Percentiles rank a stretch among this genome's conserved stretches.
phyloP scores from a whole-genome alignment of 2,888 invertebrate species.

The Xestia sexstrigata region DNA sequence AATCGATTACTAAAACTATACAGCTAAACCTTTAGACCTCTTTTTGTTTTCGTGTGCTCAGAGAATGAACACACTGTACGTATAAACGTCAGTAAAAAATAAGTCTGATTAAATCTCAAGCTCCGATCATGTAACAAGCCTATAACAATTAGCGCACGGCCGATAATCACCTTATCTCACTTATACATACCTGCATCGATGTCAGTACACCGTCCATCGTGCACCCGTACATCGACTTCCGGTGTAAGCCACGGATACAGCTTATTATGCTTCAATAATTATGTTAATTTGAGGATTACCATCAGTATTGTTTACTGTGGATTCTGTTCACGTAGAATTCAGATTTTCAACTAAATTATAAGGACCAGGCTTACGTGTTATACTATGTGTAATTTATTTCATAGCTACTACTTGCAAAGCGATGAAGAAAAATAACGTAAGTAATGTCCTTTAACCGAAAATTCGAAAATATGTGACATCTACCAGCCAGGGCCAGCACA shows the following conservation, averaged over 20 bases:
- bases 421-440: background rate
- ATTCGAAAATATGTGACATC: background rate
- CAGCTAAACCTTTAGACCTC: too few relatives aligned
- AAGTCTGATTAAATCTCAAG: background rate
- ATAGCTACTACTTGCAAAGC: background rate
- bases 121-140: constrained; percentile 20
- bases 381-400: background rate
- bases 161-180: constrained; percentile 43
- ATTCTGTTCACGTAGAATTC: background rate
- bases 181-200: background rate
- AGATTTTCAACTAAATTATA: background rate
- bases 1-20: background rate
- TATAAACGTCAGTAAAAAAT: background rate
- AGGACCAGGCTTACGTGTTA: background rate
- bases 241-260: constrained; percentile 38
- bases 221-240: constrained; percentile 36
- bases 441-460: background rate
- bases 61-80: background rate
- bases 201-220: background rate
- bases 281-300: constrained; percentile 53
- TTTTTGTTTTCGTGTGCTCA: background rate
- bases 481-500: background rate
- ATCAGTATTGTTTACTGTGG: constrained; percentile 4
- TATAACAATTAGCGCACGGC: constrained; percentile 31
- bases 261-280: constrained; percentile 55